A percentile compares a stretch with the other conserved stretches of the same genome.
Evolutionary conservation across 1,140 invertebrate species (phyloP).

Genomic region (Drosophila micromelanica): DNA sequence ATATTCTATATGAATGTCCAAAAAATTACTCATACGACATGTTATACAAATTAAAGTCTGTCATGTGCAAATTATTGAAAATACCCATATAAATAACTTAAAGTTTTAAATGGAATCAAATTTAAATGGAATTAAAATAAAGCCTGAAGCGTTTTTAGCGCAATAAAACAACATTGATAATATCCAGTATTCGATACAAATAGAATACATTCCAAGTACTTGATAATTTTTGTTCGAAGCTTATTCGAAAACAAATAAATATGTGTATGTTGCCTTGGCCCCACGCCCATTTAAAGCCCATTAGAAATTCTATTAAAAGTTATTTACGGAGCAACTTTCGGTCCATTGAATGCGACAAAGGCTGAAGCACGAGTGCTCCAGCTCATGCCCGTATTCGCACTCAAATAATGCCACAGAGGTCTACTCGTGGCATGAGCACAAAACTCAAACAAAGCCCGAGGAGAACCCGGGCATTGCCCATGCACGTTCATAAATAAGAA

Average conservation of each 20-base stretch:
- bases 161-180: not conserved
- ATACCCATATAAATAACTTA: too few species aligned
- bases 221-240: not conserved
- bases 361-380: slow-evolving; percentile 28
- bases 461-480: slow-evolving; percentile 66
- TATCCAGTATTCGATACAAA: not conserved
- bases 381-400: slow-evolving; percentile 10
- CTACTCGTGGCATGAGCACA: slow-evolving; percentile 22
- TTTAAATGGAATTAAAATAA: too few species aligned
- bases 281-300: slow-evolving; percentile 40
- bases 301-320: slow-evolving; percentile 83
- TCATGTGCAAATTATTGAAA: too few species aligned
- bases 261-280: slow-evolving; percentile 15
- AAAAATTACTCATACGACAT: not conserved
- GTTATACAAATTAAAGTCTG: not conserved
- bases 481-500: slow-evolving; percentile 82
- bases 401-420: slow-evolving; percentile 24
- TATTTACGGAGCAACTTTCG: slow-evolving; percentile 76
- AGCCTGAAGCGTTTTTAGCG: too few species aligned
- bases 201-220: not conserved
- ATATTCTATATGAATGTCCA: not conserved
- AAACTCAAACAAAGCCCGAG: slow-evolving; percentile 60
- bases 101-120: too few species aligned
- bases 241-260: not conserved
- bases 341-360: slow-evolving; percentile 75